Conservation (phyloP, 1,140 invertebrate genomes). For the Trichomalopsis sarcophagae region DNA sequence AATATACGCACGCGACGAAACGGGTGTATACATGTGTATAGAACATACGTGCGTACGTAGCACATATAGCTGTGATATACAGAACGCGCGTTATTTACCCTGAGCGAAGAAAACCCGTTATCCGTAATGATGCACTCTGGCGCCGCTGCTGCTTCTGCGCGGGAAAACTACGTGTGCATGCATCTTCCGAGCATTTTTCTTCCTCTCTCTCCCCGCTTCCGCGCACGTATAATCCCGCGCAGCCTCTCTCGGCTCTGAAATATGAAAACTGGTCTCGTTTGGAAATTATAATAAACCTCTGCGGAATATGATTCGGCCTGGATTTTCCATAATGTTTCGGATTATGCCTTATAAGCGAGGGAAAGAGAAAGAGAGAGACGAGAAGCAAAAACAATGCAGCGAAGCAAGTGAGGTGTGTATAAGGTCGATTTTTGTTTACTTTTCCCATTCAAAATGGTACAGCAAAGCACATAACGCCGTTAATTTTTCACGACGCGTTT, state of each 20-base stretch:
- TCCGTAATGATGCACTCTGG: conserved; percentile 53
- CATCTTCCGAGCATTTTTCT: conserved; percentile 2
- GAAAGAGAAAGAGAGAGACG: background rate
- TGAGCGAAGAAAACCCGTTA: conserved; percentile 53
- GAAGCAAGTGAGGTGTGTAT: background rate
- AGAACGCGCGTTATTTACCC: conserved; percentile 52
- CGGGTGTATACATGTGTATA: background rate
- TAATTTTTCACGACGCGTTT: too few species aligned
- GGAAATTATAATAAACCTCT: conserved; percentile 1
- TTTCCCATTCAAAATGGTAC: background rate
- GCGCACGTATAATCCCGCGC: background rate
- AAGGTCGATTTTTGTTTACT: background rate
- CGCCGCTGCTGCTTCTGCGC: background rate
- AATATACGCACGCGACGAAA: conserved; percentile 4
- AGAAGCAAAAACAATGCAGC: background rate
- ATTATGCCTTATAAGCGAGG: background rate
- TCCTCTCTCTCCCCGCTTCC: background rate
- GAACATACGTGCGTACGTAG: background rate
- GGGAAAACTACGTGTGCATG: conserved; percentile 17
- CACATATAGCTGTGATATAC: conserved; percentile 13
- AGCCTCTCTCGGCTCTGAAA: background rate
- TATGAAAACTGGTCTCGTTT: conserved; percentile 1
- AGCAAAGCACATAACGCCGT: too few species aligned
- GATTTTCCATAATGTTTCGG: background rate
- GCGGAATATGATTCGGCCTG: background rate